phyloP scores from a whole-genome alignment of 1,140 invertebrate species.

The Drosophila subobscura region DNA sequence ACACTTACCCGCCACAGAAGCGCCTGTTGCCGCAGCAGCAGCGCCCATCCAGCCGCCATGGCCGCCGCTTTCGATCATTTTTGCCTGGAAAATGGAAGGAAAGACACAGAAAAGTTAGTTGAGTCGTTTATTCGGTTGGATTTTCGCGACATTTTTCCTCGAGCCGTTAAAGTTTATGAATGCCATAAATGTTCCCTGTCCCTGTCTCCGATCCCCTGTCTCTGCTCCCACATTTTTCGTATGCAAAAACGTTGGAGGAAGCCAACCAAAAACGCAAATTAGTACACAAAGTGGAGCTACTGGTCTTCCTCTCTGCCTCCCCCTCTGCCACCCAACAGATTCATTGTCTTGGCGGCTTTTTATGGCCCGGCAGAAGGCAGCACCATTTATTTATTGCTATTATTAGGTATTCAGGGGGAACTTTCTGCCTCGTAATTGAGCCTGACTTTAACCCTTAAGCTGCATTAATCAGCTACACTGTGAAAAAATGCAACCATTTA shows the following conservation, averaged over 20 bases:
- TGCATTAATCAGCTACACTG: constrained; percentile 27
- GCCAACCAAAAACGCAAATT: constrained; percentile 72
- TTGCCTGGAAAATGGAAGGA: constrained; percentile 64
- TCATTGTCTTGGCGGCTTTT: constrained; percentile 66
- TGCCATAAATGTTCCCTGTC: constrained; percentile 71
- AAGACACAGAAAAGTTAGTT: constrained; percentile 7
- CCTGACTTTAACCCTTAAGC: constrained; percentile 15
- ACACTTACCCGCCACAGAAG: constrained; percentile 82
- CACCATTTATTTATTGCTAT: constrained; percentile 76
- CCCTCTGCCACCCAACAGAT: neutral
- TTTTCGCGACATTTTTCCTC: constrained; percentile 52
- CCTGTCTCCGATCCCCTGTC: no score
- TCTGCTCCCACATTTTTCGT: constrained; percentile 62
- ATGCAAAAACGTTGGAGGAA: constrained; percentile 54
- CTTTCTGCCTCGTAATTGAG: constrained; percentile 25
- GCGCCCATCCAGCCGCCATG: constrained; percentile 80
- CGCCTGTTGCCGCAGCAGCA: constrained; percentile 72
- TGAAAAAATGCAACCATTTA: constrained; percentile 29
- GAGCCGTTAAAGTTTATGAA: constrained; percentile 80
- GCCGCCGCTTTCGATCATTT: constrained; percentile 80
- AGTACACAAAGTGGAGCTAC: constrained; percentile 75
- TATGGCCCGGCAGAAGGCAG: constrained; percentile 26
- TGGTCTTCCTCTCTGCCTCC: neutral
- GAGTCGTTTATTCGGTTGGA: constrained; percentile 14
- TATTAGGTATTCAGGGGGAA: constrained; percentile 64